Evolutionary conservation across 1,140 invertebrate genomes (phyloP).

Genomic region (Caenorhabditis briggsae): DNA sequence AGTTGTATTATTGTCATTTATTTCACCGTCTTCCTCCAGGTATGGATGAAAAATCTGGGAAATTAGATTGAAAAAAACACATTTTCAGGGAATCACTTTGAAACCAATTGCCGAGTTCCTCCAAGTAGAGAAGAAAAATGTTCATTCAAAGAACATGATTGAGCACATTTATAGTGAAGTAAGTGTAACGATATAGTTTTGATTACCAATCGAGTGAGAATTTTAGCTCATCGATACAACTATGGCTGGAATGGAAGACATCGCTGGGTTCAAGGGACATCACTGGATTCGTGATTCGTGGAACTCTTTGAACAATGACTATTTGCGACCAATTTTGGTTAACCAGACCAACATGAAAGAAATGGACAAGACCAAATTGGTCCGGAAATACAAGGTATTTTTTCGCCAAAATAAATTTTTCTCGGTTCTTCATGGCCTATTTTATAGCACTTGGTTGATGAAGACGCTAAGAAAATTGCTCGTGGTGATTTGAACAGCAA

Average conservation of each 20-base stretch:
- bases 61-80: neutral
- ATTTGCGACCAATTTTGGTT: constrained; percentile 53
- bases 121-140: constrained; percentile 78
- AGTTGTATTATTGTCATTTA: constrained; percentile 80
- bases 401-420: neutral
- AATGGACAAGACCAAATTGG: constrained; percentile 72
- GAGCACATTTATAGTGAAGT: constrained; percentile 73
- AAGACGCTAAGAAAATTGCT: constrained; percentile 35
- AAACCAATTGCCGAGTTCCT: constrained; percentile 80
- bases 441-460: constrained; percentile 41
- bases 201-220: neutral
- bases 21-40: constrained; percentile 81
- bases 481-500: constrained; percentile 58
- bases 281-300: constrained; percentile 73
- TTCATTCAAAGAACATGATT: constrained; percentile 72
- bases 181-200: neutral
- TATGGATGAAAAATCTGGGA: constrained; percentile 9
- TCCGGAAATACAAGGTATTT: constrained; percentile 63
- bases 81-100: constrained; percentile 79
- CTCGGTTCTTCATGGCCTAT: neutral
- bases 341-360: constrained; percentile 69
- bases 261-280: constrained; percentile 73
- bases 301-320: constrained; percentile 52
- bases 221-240: constrained; percentile 73
- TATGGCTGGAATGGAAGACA: constrained; percentile 75